phyloP scores from a whole-genome alignment of 2,888 invertebrate species.

The Lasius platythorax region DNA sequence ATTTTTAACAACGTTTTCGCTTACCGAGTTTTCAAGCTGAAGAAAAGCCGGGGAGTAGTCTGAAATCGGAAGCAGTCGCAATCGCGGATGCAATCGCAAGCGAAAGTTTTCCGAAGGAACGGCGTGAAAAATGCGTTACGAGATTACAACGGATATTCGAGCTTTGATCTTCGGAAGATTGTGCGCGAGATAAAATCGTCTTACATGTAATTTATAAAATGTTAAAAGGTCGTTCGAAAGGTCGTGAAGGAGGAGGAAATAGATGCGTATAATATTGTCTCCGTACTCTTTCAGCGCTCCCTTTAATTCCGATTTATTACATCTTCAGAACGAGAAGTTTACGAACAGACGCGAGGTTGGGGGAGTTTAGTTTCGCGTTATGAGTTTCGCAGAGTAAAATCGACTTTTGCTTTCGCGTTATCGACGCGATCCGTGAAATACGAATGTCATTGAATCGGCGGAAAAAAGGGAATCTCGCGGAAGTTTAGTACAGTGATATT shows the following conservation, averaged over 20 bases:
- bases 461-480: neutral
- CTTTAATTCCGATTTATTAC: slow-evolving; percentile 40
- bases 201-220: slow-evolving; percentile 41
- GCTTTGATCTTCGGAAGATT: slow-evolving; percentile 39
- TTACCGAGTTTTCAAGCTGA: slow-evolving; percentile 36
- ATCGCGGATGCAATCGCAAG: slow-evolving; percentile 34
- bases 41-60: slow-evolving; percentile 20
- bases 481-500: neutral
- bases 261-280: slow-evolving; percentile 56
- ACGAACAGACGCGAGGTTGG: neutral
- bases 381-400: slow-evolving; percentile 30
- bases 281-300: slow-evolving; percentile 9
- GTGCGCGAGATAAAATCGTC: slow-evolving; percentile 37
- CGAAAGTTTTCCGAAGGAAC: slow-evolving; percentile 32
- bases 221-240: slow-evolving; percentile 14
- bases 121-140: slow-evolving; percentile 38
- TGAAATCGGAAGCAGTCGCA: slow-evolving; percentile 28
- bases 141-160: slow-evolving; percentile 33
- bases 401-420: neutral
- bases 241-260: slow-evolving; percentile 42
- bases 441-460: neutral
- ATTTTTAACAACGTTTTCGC: slow-evolving; percentile 44
- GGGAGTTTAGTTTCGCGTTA: slow-evolving; percentile 33
- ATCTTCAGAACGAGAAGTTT: slow-evolving; percentile 14
- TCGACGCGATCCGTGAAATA: neutral